Conservation (phyloP, 2,113 vertebrate genomes). For the Lontra canadensis region DNA sequence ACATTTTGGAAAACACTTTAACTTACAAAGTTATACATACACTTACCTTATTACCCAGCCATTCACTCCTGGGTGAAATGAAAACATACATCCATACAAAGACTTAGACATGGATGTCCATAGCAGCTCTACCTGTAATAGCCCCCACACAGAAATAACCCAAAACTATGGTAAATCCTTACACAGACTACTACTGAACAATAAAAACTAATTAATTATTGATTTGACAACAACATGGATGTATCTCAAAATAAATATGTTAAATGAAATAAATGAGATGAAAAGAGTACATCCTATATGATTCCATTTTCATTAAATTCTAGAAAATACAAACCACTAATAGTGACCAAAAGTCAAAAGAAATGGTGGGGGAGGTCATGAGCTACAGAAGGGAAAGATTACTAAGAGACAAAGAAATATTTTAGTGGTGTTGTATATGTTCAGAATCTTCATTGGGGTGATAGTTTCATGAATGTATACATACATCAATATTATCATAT, state of each 20-base stretch:
- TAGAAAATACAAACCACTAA: slow-evolving; percentile 3
- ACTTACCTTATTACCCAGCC: neutral
- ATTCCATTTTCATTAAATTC: slow-evolving; percentile 19
- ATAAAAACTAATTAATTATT: slow-evolving; percentile 33
- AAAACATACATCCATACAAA: neutral
- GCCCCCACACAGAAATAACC: neutral
- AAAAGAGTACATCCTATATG: neutral
- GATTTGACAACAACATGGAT: neutral
- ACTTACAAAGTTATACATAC: neutral
- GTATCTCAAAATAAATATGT: neutral
- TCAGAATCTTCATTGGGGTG: neutral
- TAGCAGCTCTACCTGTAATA: neutral
- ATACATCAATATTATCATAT: neutral
- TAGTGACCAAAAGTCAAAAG: neutral
- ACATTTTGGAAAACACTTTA: neutral
- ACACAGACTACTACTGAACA: neutral
- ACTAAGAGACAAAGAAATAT: neutral
- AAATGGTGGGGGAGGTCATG: neutral
- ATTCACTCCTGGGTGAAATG: neutral
- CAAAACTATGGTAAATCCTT: neutral
- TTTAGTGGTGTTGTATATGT: neutral
- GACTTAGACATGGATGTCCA: neutral
- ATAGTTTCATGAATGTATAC: neutral
- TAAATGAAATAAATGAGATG: neutral
- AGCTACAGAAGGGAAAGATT: neutral